Percentiles rank a stretch among this genome's conserved stretches.
Evolutionary conservation across 2,113 vertebrate species (phyloP).

Genomic region (Neodon shergylaensis): DNA sequence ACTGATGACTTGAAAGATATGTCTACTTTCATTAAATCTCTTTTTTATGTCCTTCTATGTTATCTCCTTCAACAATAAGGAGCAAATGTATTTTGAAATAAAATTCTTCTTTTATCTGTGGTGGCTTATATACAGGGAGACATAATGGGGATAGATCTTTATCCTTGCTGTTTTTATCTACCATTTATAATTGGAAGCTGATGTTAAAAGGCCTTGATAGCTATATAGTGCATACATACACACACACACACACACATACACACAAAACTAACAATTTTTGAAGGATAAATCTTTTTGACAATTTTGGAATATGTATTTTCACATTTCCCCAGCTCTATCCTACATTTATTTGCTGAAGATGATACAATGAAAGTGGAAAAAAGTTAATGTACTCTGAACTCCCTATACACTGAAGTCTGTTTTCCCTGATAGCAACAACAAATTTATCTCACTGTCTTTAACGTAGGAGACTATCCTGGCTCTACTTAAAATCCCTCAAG

Average conservation of each 20-base stretch:
- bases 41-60: background rate
- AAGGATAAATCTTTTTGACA: background rate
- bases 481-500: slow-evolving; percentile 27
- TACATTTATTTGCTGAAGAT: background rate
- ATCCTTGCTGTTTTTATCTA: background rate
- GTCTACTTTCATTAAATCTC: slow-evolving; percentile 9
- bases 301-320: background rate
- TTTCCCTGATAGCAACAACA: background rate
- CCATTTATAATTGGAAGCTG: slow-evolving; percentile 25
- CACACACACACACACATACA: background rate
- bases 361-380: background rate
- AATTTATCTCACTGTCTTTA: slow-evolving; percentile 24
- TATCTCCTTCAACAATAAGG: background rate
- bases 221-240: background rate
- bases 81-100: background rate
- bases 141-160: background rate
- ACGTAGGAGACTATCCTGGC: slow-evolving; percentile 1
- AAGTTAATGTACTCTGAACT: background rate
- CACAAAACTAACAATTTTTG: background rate
- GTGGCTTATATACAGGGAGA: background rate
- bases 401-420: background rate
- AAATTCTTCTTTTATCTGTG: background rate
- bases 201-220: slow-evolving; percentile 34
- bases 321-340: background rate
- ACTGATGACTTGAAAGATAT: background rate